These are phyloP conservation scores for Pocillopora grandis DNA, from an alignment of 92 coral and sea anemone species.

Conservation along the genomic window DNA sequence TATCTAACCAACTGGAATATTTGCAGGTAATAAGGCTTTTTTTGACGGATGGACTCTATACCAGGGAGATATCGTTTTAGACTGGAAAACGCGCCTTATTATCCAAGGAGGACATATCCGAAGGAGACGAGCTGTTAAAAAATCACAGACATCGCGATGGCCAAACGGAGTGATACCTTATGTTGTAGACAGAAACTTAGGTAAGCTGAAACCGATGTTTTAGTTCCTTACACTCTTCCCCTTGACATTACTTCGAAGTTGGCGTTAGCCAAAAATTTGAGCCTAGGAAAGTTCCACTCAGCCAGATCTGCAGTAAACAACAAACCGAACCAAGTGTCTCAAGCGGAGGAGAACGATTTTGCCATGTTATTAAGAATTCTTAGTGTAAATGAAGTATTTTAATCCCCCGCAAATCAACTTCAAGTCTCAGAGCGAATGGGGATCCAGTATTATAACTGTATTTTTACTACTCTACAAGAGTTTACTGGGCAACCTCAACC, in stretches of 20 bases:
- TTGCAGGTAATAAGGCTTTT: slow-evolving; percentile 53
- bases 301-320: slow-evolving; percentile 56
- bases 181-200: slow-evolving; percentile 73
- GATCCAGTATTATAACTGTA: slow-evolving; percentile 25
- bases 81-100: slow-evolving; percentile 63
- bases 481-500: slow-evolving; percentile 39
- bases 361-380: slow-evolving; percentile 57
- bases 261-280: background rate
- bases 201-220: slow-evolving; percentile 53
- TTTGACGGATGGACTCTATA: slow-evolving; percentile 76
- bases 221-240: background rate
- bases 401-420: slow-evolving; percentile 63
- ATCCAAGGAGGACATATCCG: slow-evolving; percentile 67
- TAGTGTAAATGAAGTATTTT: slow-evolving; percentile 47
- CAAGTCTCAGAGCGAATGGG: slow-evolving; percentile 45
- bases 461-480: slow-evolving; percentile 42
- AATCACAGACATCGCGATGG: slow-evolving; percentile 77
- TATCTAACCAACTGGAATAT: slow-evolving; percentile 47
- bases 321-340: slow-evolving; percentile 49
- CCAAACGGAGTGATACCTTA: slow-evolving; percentile 89
- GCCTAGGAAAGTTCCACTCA: background rate
- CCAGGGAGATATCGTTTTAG: slow-evolving; percentile 95
- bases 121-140: slow-evolving; percentile 82
- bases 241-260: background rate
- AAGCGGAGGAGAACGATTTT: slow-evolving; percentile 16